phyloP scores from a whole-genome alignment of 2,113 vertebrate genomes.

The Centropristis striata region DNA sequence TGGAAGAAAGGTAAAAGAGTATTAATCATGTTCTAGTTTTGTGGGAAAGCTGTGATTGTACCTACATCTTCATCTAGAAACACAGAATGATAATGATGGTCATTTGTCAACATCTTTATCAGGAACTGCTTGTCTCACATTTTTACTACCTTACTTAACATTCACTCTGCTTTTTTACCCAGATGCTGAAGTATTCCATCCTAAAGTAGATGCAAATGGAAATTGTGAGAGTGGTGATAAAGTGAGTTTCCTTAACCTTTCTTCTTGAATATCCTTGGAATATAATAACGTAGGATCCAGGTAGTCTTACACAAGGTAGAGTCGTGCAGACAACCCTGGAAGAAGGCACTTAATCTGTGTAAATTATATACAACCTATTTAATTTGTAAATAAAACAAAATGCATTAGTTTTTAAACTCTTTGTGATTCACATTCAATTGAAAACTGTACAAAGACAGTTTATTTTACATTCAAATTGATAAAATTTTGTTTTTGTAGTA shows the following conservation, averaged over 20 bases:
- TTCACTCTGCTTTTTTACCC: slow-evolving; percentile 7
- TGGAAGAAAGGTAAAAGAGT: slow-evolving; percentile 60
- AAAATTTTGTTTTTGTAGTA: too few relatives aligned
- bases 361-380: too few relatives aligned
- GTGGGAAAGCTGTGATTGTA: slow-evolving; percentile 4
- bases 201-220: slow-evolving; percentile 74
- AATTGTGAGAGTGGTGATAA: slow-evolving; percentile 61
- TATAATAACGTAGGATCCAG: too few relatives aligned
- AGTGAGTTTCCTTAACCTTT: slow-evolving; percentile 56
- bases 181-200: slow-evolving; percentile 22
- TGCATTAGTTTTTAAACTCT: too few relatives aligned
- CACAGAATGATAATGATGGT: neutral
- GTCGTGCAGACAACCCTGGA: too few relatives aligned
- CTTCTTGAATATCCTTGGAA: neutral
- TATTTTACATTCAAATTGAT: too few relatives aligned
- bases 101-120: slow-evolving; percentile 23
- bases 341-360: too few relatives aligned
- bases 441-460: too few relatives aligned
- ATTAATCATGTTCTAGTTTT: slow-evolving; percentile 11
- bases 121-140: neutral
- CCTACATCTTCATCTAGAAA: neutral
- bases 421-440: too few relatives aligned
- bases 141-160: neutral
- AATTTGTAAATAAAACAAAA: too few relatives aligned
- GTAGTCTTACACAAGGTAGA: too few relatives aligned